Conservation (phyloP, 30 jellyfish, hydroid and myxozoan species). For the Aurelia aurita complex sp. Pacific region DNA sequence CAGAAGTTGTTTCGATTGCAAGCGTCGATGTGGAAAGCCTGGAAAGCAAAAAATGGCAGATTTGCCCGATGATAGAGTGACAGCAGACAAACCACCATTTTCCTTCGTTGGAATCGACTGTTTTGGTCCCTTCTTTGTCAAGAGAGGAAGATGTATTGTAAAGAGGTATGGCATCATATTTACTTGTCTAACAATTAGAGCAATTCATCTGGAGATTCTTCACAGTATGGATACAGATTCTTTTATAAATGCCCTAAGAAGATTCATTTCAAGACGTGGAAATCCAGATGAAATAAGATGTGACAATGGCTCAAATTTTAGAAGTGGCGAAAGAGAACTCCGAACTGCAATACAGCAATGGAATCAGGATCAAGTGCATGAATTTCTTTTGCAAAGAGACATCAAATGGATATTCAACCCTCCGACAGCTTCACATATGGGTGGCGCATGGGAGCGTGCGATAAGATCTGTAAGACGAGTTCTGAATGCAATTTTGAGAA, state of each 20-base stretch:
- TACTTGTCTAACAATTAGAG: constrained; percentile 56
- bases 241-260: background rate
- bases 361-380: no score
- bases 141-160: constrained; percentile 26
- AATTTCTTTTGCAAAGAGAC: no score
- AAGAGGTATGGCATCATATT: constrained; percentile 66
- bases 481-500: no score
- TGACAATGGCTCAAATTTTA: no score
- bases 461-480: no score
- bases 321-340: no score
- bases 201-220: constrained; percentile 45
- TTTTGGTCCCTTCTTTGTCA: constrained; percentile 54
- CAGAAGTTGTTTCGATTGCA: constrained; percentile 1
- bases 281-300: no score
- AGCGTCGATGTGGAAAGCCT: constrained; percentile 5
- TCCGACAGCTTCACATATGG: no score
- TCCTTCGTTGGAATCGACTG: constrained; percentile 57
- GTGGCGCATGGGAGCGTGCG: no score
- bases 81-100: constrained; percentile 53
- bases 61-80: constrained; percentile 50
- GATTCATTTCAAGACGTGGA: no score
- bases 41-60: constrained; percentile 54
- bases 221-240: constrained; percentile 43
- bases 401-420: no score
- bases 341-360: no score